Evolutionary conservation across 1,140 invertebrate species (phyloP).

Genomic region (Dufourea novaeangliae): DNA sequence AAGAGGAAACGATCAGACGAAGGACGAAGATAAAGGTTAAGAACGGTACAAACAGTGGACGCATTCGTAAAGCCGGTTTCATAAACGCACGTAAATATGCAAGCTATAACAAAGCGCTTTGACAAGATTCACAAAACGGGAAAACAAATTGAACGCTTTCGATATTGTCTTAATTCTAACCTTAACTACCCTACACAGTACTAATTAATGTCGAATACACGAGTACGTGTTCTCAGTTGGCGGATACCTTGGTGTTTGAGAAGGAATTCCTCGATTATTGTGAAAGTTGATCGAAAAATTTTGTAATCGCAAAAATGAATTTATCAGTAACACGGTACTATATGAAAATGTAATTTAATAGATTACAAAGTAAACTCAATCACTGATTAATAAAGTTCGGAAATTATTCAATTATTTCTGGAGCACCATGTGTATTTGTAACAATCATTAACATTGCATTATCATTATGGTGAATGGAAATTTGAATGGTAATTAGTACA

Average conservation of each 20-base stretch:
- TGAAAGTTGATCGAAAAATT: not conserved
- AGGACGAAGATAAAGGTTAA: conserved; percentile 49
- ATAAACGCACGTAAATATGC: conserved; percentile 55
- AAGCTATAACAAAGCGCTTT: conserved; percentile 14
- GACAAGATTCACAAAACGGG: not conserved
- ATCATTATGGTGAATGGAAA: not conserved
- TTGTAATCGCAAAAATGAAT: not conserved
- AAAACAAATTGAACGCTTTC: conserved; percentile 4
- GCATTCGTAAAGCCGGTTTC: conserved; percentile 64
- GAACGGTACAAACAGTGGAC: conserved; percentile 65
- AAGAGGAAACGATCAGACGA: conserved; percentile 56
- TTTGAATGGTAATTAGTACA: not conserved
- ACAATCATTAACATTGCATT: not conserved
- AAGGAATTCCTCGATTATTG: not conserved
- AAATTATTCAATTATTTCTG: not conserved
- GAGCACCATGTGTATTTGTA: not conserved
- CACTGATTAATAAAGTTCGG: not conserved
- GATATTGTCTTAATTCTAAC: conserved; percentile 46
- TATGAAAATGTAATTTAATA: not conserved
- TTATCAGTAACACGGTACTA: not conserved
- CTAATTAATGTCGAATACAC: conserved; percentile 41
- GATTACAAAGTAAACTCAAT: not conserved
- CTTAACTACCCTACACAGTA: conserved; percentile 40
- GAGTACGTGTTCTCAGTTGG: not conserved
- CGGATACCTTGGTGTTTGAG: conserved; percentile 4